Conservation (phyloP, 2,888 invertebrate genomes). For the Keiferia lycopersicella region DNA sequence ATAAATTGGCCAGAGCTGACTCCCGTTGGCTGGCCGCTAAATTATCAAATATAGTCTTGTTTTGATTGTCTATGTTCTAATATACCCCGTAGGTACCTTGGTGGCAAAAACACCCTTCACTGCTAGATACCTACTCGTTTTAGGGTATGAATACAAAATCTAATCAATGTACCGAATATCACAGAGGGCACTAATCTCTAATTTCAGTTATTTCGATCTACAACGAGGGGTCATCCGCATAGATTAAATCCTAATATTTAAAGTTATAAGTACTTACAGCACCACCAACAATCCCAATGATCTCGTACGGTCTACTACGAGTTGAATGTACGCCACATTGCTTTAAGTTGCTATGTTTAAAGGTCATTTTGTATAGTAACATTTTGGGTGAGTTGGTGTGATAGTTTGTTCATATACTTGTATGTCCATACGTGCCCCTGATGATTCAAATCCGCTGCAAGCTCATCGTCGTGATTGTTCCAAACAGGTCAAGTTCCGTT, state of each 20-base stretch:
- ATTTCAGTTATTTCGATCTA: constrained; percentile 10
- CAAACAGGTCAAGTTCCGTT: background rate
- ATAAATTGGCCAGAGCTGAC: no score
- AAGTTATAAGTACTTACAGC: background rate
- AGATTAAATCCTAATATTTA: constrained; percentile 11
- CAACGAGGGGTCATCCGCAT: background rate
- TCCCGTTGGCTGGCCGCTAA: no score
- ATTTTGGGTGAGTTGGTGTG: background rate
- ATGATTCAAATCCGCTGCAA: constrained; percentile 20
- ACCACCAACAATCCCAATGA: constrained; percentile 1
- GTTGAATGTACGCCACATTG: background rate
- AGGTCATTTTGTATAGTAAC: background rate
- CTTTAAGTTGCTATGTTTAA: background rate
- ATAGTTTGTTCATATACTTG: background rate
- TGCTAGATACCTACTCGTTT: background rate
- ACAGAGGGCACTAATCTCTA: background rate
- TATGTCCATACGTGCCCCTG: background rate
- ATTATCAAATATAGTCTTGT: no score
- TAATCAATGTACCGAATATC: constrained; percentile 2
- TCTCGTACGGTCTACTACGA: background rate
- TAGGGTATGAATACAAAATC: background rate
- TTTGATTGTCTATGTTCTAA: no score
- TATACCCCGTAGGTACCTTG: no score
- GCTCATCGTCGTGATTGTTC: constrained; percentile 4
- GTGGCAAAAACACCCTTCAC: no score